Base-by-base conservation (phyloP, 2,797 vertebrate genomes). In the Neoniphon sammara region DNA sequence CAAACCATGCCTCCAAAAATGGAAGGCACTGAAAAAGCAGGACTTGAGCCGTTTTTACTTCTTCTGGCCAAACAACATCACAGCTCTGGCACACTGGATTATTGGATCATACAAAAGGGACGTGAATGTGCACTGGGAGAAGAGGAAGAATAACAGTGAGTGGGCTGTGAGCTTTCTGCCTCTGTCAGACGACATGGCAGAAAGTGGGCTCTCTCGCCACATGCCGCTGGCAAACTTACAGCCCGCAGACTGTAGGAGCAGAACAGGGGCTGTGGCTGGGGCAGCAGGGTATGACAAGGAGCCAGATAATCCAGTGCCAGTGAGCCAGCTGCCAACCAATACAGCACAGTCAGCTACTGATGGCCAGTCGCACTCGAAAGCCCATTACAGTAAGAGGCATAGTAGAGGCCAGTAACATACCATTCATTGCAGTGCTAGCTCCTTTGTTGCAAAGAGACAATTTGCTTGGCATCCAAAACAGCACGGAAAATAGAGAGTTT, bases 251-350 rank as follows among this genome's bases (percentile, higher is more conserved):
- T 71, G 58, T 80, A 84, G 80, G 77, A 85, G 80, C 81, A 66
- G 67, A n/a, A 47, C 66, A 71, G 56, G 64, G 57, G 57, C 75
- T 31, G 44, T 14, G 61, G 60, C 66, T 30, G 58, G 34, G 56
- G 54, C 66, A 73, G 70, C 39, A 52, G 55, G 68, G 78, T 44
- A 14, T 46, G 68, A 88, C 59, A 5, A 36, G 44, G 80, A 69
- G 75, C 64, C 85, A 85, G 82, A 81, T 70, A 70, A 76, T 46
- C 69, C 66, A n/a, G 58, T 23, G 83, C 85, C 90, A 85, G 49
- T 49, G 53, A 75, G 68, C 53, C 66, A 85, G 85, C 78, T 82
- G 88, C 86, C 88, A 86, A 80, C 66, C 77, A 78, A 75, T 61
- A 83, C 82, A 84, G 81, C 66, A 58, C 56, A 65, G 73, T 78